Base-by-base conservation (phyloP, 2,113 vertebrate species). In the Eulemur macaco region DNA sequence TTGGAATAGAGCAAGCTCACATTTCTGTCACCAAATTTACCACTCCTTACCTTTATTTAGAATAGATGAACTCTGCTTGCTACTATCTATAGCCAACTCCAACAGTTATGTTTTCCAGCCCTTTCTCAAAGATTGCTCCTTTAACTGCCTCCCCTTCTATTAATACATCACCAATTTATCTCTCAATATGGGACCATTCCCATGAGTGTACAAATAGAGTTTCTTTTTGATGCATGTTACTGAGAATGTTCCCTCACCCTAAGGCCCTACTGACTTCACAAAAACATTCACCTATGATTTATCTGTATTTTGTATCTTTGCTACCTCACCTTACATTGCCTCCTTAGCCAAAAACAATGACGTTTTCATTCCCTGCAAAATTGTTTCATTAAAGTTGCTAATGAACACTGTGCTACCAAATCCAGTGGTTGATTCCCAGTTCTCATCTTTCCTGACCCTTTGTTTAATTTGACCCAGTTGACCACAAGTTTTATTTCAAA, bases 31-130 rank as follows among this genome's bases (percentile, higher is more conserved):
- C 34, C 56, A 42, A 69, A 86, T 91, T 88, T 81, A 58, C 17
- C 37, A 89, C 60, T 64, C 13, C 68, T 91, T 54, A 29, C 27
- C 39, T 97, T 6, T 15, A 77, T 89, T 96, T 84, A 81, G 87
- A 91, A 13, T 63, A 37, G 25, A 56, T 37, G 12, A 73, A 87
- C 25, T 94, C 45, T 78, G 12, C 34, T 66, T 64, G 52, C 37
- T 85, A 42, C 11, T 91, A 29, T 83, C 21, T 71, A 77, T 85
- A 82, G 54, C 1, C 71, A 91, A 27, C n/a, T 52, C 6, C 34
- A 27, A 42, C 18, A 88, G 87, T 81, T 93, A 47, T 69, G 34
- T 85, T 96, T 93, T 81, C 23, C 8, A 77, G 39, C 7, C 23
- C 11, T 64, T 37, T 88, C 58, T 90, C 29, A 54, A 95, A 89